phyloP scores from a whole-genome alignment of 2,113 vertebrate genomes.

The Nothoprocta perdicaria region DNA sequence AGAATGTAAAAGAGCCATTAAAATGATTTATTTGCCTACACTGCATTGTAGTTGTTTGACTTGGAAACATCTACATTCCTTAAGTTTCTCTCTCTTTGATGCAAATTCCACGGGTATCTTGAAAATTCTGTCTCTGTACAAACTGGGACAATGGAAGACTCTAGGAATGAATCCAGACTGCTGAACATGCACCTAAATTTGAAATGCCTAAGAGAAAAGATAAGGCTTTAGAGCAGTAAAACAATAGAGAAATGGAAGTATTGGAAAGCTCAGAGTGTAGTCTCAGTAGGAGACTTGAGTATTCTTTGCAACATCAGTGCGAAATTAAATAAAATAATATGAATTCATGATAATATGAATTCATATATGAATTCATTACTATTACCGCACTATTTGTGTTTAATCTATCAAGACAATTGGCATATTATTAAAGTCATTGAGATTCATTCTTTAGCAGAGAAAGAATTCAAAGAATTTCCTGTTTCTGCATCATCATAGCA shows the following conservation, averaged over 20 bases:
- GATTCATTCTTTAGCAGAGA: background rate
- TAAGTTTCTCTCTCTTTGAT: background rate
- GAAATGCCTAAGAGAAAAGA: too few relatives aligned
- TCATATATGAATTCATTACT: background rate
- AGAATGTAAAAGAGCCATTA: background rate
- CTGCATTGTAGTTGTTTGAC: background rate
- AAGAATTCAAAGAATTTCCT: background rate
- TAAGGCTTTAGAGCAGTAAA: too few relatives aligned
- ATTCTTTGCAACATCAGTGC: background rate
- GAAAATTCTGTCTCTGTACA: too few relatives aligned
- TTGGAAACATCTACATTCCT: background rate
- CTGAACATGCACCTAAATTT: too few relatives aligned
- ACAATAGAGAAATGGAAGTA: background rate
- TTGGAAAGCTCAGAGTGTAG: background rate
- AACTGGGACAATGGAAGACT: too few relatives aligned
- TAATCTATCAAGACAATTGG: background rate
- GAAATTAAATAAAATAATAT: background rate
- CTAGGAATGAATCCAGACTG: too few relatives aligned
- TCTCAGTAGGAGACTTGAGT: background rate
- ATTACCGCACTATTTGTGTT: background rate
- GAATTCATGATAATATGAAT: background rate
- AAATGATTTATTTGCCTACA: background rate
- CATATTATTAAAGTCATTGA: background rate
- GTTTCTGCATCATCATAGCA: background rate
- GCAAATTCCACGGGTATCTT: too few relatives aligned